A percentile compares a stretch with the other conserved stretches of the same genome.
Conservation (phyloP, 2,888 invertebrate species). For the Drosophila birchii region DNA sequence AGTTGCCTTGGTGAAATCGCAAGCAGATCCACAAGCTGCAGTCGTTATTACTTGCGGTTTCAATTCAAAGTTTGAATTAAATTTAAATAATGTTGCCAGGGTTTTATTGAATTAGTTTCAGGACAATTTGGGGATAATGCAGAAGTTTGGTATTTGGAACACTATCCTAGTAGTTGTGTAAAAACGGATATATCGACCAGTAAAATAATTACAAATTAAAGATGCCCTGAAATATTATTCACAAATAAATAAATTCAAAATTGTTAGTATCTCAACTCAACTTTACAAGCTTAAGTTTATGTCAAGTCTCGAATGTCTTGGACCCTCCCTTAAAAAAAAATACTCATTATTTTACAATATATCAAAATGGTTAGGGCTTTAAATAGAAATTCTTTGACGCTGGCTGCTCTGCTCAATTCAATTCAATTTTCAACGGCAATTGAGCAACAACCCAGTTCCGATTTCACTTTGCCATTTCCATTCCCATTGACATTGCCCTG, state of each 20-base stretch:
- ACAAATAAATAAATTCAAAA: neutral
- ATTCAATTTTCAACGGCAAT: slow-evolving; percentile 26
- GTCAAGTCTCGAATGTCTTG: neutral
- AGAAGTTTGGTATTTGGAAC: neutral
- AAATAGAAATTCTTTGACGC: neutral
- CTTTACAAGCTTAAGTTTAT: neutral
- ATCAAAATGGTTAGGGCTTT: neutral
- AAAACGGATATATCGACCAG: neutral
- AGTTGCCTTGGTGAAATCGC: slow-evolving; percentile 3
- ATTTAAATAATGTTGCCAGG: neutral
- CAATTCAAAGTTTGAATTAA: slow-evolving; percentile 1
- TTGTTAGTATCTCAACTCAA: neutral
- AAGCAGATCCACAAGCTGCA: neutral
- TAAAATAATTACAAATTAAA: neutral
- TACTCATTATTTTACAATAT: neutral
- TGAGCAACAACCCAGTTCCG: slow-evolving; percentile 20
- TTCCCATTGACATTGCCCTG: slow-evolving; percentile 11
- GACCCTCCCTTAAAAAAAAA: too few species aligned
- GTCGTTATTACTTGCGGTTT: slow-evolving; percentile 9
- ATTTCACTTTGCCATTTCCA: slow-evolving; percentile 28
- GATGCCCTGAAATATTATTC: neutral
- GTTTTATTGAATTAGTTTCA: neutral
- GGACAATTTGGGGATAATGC: neutral
- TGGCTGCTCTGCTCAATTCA: slow-evolving; percentile 24
- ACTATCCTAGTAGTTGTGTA: neutral